Evolutionary conservation across 1,140 invertebrate species (phyloP).

Genomic region (Stegodyphus dumicola): DNA sequence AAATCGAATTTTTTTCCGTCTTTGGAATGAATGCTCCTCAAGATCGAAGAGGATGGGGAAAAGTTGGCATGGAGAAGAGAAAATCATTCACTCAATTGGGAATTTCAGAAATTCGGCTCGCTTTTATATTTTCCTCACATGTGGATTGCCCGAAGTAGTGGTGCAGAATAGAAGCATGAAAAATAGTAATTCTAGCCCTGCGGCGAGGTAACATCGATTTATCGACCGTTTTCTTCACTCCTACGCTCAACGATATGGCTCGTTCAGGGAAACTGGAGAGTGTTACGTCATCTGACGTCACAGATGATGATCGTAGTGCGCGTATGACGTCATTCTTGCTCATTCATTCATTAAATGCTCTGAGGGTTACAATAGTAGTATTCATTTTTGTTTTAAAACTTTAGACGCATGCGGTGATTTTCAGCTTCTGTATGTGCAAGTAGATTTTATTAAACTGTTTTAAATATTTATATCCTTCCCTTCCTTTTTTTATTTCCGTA

Average conservation of each 20-base stretch:
- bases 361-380: neutral
- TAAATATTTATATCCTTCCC: neutral
- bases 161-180: neutral
- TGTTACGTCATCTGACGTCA: neutral
- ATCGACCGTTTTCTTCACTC: neutral
- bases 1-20: too few species aligned
- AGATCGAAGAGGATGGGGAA: too few species aligned
- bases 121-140: neutral
- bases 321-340: neutral
- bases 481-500: neutral
- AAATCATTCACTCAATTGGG: neutral
- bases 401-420: too few species aligned
- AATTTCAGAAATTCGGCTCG: neutral
- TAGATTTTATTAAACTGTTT: neutral
- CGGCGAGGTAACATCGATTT: neutral
- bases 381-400: neutral
- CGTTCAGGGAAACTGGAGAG: neutral
- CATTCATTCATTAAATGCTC: neutral
- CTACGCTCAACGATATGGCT: neutral
- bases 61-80: neutral
- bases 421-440: neutral
- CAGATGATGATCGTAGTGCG: neutral
- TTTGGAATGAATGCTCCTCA: too few species aligned
- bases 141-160: neutral
- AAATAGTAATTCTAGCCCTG: neutral